Evolutionary conservation across 2,888 invertebrate species (phyloP).

Genomic region (Heterodera filipjevi): DNA sequence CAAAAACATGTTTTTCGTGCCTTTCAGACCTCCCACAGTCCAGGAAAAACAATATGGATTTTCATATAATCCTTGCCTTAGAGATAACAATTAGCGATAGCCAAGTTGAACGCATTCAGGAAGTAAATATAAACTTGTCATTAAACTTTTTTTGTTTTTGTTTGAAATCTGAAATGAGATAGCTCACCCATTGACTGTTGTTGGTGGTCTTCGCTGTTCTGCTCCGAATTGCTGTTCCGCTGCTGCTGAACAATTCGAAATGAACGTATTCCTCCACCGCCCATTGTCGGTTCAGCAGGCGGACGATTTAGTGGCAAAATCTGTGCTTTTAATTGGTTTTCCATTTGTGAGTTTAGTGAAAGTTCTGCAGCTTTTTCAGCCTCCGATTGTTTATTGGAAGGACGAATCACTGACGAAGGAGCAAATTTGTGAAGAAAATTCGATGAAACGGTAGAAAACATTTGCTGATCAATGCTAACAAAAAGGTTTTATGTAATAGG

Average conservation of each 20-base stretch:
- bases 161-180: too few relatives aligned
- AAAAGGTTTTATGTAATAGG: not conserved
- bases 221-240: not conserved
- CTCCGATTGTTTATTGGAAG: not conserved
- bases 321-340: not conserved
- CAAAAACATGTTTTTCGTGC: too few relatives aligned
- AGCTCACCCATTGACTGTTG: not conserved
- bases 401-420: not conserved
- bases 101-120: too few relatives aligned
- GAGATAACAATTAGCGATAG: too few relatives aligned
- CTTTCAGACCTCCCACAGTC: too few relatives aligned
- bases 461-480: not conserved
- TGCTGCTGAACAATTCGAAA: constrained; percentile 10
- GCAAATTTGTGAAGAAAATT: not conserved
- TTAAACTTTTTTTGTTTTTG: too few relatives aligned
- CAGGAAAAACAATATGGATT: too few relatives aligned
- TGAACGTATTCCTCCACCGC: not conserved
- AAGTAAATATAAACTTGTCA: too few relatives aligned
- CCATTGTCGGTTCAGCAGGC: not conserved
- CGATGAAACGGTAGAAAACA: not conserved
- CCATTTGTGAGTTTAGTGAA: not conserved
- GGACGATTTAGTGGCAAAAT: not conserved
- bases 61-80: too few relatives aligned
- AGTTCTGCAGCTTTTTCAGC: not conserved
- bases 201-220: not conserved